Base-by-base conservation (phyloP, 2,113 vertebrate genomes). In the Brachyistius frenatus region DNA sequence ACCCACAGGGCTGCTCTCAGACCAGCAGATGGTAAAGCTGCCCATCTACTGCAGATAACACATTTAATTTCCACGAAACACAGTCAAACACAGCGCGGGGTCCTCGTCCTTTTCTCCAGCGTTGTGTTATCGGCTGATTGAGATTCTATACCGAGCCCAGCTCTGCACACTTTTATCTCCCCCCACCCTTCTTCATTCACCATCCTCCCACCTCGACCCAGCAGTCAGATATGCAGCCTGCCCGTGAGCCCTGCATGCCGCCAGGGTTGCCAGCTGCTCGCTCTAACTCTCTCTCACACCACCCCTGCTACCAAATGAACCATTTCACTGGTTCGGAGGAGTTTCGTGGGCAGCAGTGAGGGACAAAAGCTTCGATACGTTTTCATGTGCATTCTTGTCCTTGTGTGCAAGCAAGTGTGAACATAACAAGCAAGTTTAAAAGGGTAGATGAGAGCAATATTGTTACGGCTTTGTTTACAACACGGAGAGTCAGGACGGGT, bases 141-240 rank as follows among this genome's bases (percentile, higher is more conserved):
- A 74, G 74, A 92, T 92, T 93, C 92, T 83, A 61, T 64, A 66
- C 76, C 57, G 9, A 76, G 56, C 66, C 31, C n/a, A 39, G 60
- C 81, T 73, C 68, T 67, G 64, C 8, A 50, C 74, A 71, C 86
- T 90, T 90, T 92, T 81, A 89, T 87, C 91, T 87, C 76, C 9
- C 32, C 47, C 32, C 16, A 23, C 23, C 23, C 23, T 23, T 31
- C 61, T 32, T 49, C 55, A 70, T 35, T 71, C 88, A 71, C 74
- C 56, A 70, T 55, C 73, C 74, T 86, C 55, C 68, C 75, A 57
- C 84, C 74, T 76, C 52, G n/a, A 85, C 81, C 78, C 66, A 46
- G 77, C 77, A 79, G 78, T 81, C 83, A 68, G 74, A 86, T 86
- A 83, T 83, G 85, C 76, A 64, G 75, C 75, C 83, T 77, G 67